Base-by-base conservation (phyloP, 2,797 vertebrate species). In the Hypotaenidia philippensis region DNA sequence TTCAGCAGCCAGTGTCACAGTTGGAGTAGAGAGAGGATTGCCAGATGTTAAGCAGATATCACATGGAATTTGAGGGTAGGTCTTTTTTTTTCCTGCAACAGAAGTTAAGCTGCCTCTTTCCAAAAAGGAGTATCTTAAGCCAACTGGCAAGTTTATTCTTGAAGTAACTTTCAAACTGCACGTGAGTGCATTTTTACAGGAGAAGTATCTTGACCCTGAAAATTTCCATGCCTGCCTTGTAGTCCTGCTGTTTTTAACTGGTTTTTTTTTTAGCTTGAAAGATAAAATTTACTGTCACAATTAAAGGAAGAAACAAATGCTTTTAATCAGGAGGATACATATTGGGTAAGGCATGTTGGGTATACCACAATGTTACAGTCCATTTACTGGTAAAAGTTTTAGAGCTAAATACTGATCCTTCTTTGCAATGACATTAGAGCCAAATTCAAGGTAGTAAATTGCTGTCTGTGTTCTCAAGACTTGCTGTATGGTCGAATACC, bases 81-180 rank as follows among this genome's bases (percentile, higher is more conserved):
- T 83, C 72, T 90, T 89, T 34, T 81, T 94, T 95, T 44, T 44
- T 44, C 41, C 80, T 92, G 66, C 80, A 90, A 70, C 76, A 93
- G 79, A 90, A 95, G 61, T 72, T 91, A 79, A 83, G 71, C 38
- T 91, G 29, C 55, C 38, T 81, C 75, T 94, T 93, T 91, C 72
- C 72, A 52, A 25, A 60, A 29, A 60, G 63, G 13, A 89, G 34
- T 83, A 8, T 70, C 6, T 85, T 77, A 75, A 83, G 55, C 76
- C 50, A 86, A 53, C 61, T 86, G 79, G 57, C 79, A 83, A 65
- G 29, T 44, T 78, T 83, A 49, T 64, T 90, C 49, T 55, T 81
- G 53, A 80, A 44, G 19, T 85, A 68, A 64, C 60, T 87, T 90
- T 38, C 17, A 59, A 89, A 80, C 23, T 56, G 41, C n/a, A 19